phyloP scores from a whole-genome alignment of 2,113 vertebrate genomes.

The Lepus timidus region DNA sequence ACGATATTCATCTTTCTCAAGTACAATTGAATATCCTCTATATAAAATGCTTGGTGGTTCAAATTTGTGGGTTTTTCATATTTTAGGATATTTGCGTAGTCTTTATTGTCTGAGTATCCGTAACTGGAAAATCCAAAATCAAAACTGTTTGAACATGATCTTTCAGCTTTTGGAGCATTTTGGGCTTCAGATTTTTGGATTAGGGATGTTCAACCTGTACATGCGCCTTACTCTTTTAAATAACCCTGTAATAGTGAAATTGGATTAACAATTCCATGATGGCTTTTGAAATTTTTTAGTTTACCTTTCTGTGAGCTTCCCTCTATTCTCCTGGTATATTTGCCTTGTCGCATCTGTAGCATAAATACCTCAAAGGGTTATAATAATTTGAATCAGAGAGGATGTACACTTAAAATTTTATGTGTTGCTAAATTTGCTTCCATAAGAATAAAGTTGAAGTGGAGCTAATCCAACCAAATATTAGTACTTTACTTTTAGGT shows the following conservation, averaged over 20 bases:
- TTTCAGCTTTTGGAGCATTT: too few relatives aligned
- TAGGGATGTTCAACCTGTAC: too few relatives aligned
- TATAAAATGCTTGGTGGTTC: too few relatives aligned
- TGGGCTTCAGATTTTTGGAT: too few relatives aligned
- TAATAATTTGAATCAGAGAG: not conserved
- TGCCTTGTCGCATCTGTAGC: not conserved
- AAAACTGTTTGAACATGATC: too few relatives aligned
- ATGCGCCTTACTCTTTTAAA: slow-evolving; percentile 34
- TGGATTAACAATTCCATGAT: not conserved
- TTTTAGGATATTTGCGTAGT: too few relatives aligned
- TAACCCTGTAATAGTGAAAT: not conserved
- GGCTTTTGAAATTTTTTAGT: slow-evolving; percentile 4
- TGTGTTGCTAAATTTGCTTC: slow-evolving; percentile 4
- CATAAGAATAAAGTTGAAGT: not conserved
- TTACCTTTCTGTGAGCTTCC: slow-evolving; percentile 15
- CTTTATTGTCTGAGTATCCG: too few relatives aligned
- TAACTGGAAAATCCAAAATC: too few relatives aligned
- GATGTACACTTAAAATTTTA: slow-evolving; percentile 36
- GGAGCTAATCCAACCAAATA: not conserved
- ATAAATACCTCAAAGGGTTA: not conserved
- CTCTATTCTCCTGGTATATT: not conserved
- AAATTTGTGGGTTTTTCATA: too few relatives aligned
- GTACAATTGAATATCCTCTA: too few relatives aligned
- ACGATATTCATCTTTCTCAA: not conserved
- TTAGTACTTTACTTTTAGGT: not conserved